Percentiles rank a stretch among this genome's conserved stretches.
phyloP scores from a whole-genome alignment of 2,797 vertebrate species.

The Agapornis canus region DNA sequence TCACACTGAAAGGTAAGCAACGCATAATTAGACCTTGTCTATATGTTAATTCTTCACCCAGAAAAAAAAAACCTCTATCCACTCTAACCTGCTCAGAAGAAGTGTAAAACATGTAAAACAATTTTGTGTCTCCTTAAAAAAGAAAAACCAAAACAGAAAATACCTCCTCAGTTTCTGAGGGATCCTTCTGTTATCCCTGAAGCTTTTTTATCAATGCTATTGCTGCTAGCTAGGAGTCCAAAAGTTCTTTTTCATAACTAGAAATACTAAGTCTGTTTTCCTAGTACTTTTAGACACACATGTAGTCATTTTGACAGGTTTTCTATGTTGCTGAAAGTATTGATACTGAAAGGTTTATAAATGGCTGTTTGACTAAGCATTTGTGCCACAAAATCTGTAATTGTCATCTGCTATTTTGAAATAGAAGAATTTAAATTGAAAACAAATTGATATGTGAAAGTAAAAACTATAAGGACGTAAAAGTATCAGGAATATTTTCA shows the following conservation, averaged over 20 bases:
- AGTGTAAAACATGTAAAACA: neutral
- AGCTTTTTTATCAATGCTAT: neutral
- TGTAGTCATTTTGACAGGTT: neutral
- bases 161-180: neutral
- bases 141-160: neutral
- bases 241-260: neutral
- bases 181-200: neutral
- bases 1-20: neutral
- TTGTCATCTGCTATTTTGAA: neutral
- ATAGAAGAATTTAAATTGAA: neutral
- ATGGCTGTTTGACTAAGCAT: neutral
- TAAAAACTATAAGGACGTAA: neutral
- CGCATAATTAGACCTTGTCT: neutral
- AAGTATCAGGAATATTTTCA: neutral
- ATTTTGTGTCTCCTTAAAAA: neutral
- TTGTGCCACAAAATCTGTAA: neutral
- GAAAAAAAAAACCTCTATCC: neutral
- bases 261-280: neutral
- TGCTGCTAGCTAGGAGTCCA: neutral
- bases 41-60: neutral
- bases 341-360: neutral
- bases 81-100: neutral
- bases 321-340: neutral
- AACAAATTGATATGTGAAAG: neutral
- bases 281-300: neutral